Base-by-base conservation (phyloP, 2,113 vertebrate species). In the Falco punctatus region DNA sequence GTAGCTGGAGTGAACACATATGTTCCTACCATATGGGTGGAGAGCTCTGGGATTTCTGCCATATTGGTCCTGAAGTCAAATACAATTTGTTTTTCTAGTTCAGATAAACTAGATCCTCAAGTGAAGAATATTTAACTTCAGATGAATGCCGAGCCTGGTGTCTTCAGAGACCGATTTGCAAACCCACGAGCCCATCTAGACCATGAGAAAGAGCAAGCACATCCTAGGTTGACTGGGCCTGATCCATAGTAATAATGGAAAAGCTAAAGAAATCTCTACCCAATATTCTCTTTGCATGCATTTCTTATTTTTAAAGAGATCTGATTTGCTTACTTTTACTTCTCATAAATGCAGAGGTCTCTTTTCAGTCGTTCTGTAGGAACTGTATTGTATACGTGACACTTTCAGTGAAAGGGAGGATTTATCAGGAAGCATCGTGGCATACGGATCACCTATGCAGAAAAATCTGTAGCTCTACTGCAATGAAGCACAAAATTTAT, bases 11-110 rank as follows among this genome's bases (percentile, higher is more conserved):
- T 86, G 96, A 94, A 94, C 95, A 95, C 95, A 97, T 97, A 97
- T 96, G 95, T 91, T 97, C 83, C 83, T 95, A 86, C 80, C 96
- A 97, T 97, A 97, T 96, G 96, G 94, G 87, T 89, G 90, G 95
- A 96, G 86, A 96, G 89, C 77, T 96, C 95, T 96, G 96, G 95
- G 93, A 95, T 95, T 97, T 96, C 89, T 95, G 93, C 94, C 93
- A 95, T 94, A 90, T 90, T 96, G 96, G 93, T 97, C 94, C 80
- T 93, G 92, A 96, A 96, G 93, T 96, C 75, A 93, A 92, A 92
- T 92, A 90, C 52, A 90, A 93, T 93, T 97, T 88, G 59, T 88
- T 91, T 94, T 88, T 90, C 77, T 92, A 90, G 69, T 92, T 93
- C 19, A 5, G 64, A 96, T 94, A 88, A 96, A 96, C 67, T 84